Base-by-base conservation (phyloP, 2,113 vertebrate genomes). In the Pagrus major region DNA sequence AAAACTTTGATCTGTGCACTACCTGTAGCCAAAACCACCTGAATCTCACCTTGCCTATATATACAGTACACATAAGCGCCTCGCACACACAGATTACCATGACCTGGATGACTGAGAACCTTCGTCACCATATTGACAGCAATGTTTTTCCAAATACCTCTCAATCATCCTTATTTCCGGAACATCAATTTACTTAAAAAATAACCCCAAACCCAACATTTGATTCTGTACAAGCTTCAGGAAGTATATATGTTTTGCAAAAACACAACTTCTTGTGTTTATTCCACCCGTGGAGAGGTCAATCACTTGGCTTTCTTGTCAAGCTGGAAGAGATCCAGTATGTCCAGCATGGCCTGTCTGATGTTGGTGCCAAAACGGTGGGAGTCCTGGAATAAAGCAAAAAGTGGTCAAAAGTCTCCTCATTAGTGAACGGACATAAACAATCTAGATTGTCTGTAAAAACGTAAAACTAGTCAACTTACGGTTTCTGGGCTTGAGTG, bases 401-500 rank as follows among this genome's bases (percentile, higher is more conserved):
- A 25, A 35, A n/a, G n/a, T 10, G 33, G 27, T 7, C 6, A 44
- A 6, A 39, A 20, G 2, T 21, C 6, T 29, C n/a, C 11, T 11
- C 1, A 6, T 52, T 16, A 39, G 54, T 18, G 15, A 42, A 69
- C 7, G 12, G 0, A 8, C 1, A 42, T 1, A 7, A 64, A 46
- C 8, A 39, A 70, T 16, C 0, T 2, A 5, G 39, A 16, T 9
- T 7, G 18, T 4, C 35, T 25, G 12, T 1, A n/a, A 54, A 29
- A 27, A 1, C 11, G 1, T 5, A 41, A 47, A 39, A 51, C 1
- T 1, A 70, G 16, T 27, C 7, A 51, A 93, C 96, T 94, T 88
- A 99, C 98, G 0, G 97, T 99, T 88, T 99, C 96, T 9, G 94
- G 94, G 87, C 97, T 96, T 52, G 97, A 99, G 80, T 95, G 51